Percentiles rank a stretch among this genome's conserved stretches.
phyloP scores from a whole-genome alignment of 2,797 vertebrate species.

The Thalassophryne amazonica region DNA sequence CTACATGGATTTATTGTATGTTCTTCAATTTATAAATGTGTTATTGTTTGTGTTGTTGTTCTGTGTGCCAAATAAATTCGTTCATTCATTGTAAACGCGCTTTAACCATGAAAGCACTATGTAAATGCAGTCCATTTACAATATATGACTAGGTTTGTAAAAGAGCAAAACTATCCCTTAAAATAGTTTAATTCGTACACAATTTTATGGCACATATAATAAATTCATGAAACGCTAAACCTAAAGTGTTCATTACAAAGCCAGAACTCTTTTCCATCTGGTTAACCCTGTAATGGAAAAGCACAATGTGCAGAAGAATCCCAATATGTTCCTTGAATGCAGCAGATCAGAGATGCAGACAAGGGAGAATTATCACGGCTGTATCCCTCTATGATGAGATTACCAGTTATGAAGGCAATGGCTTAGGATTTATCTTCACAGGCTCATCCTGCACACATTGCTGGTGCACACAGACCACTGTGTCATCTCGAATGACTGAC shows the following conservation, averaged over 20 bases:
- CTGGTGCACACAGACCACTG: constrained; percentile 14
- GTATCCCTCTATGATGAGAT: constrained; percentile 48
- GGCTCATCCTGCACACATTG: constrained; percentile 19
- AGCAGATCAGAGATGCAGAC: constrained; percentile 54
- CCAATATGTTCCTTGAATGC: constrained; percentile 48
- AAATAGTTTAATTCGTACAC: no score
- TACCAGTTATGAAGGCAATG: constrained; percentile 46
- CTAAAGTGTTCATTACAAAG: background rate
- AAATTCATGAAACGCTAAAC: background rate
- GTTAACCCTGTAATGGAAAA: constrained; percentile 18
- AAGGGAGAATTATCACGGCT: constrained; percentile 23
- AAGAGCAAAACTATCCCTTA: no score
- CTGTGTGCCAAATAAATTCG: no score
- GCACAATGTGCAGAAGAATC: constrained; percentile 9
- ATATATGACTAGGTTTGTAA: no score
- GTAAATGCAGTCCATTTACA: no score
- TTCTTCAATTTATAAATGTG: no score
- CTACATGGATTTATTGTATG: no score
- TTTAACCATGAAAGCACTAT: no score
- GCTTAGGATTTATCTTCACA: constrained; percentile 38
- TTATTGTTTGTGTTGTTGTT: no score
- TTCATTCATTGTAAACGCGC: no score
- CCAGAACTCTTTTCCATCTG: constrained; percentile 3
- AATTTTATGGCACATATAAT: no score
- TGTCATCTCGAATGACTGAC: constrained; percentile 2